Evolutionary conservation across 2,888 invertebrate genomes (phyloP), one percentile per base, ranked within the genome.

Genomic region (Ochropacha duplaris): DNA sequence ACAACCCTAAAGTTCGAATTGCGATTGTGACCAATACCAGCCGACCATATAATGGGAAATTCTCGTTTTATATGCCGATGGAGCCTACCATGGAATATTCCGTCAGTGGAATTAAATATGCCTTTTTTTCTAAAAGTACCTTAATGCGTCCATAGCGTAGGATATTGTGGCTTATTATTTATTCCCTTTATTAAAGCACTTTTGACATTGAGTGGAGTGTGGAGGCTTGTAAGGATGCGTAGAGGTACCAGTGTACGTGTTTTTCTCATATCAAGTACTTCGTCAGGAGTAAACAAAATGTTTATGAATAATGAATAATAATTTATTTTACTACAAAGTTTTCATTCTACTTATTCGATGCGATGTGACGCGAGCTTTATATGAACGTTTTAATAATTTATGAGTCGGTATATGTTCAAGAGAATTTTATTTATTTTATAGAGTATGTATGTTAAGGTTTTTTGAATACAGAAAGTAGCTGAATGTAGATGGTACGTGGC

Each of bases 51-150:
- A 44, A 44, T 44, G n/a, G 44, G 19, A 19, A 44, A 4, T 44
- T 19, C 44, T 44, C 44, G 44, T 44, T 44, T 9, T 19, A 19
- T n/a, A 44, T 3, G 44, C 44, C 44, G 44, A 44, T 44, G 19
- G 9, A 44, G 44, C 9, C 19, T 19, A 19, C 44, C 19, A 44
- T 49, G 49, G 71, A 63, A 66, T 60, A 66, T 63, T 58, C 56
- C 6, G 26, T 55, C 59, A 50, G 39, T 50, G n/a, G 14, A 24
- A 56, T 51, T 63, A 65, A 56, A 62, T 65, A 69, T 71, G 69
- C 65, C 62, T 69, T 69, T 70, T 69, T 70, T 69, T 65, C 51
- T 54, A 57, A 61, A 61, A 68, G 44, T 56, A 9, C 58, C 59
- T 55, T 68, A 69, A 68, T 69, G 58, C 59, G 51, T 49, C 55